These are phyloP conservation scores for Choristoneura fumiferana DNA, from an alignment of 1,140 invertebrate species.

Conservation along the genomic window DNA sequence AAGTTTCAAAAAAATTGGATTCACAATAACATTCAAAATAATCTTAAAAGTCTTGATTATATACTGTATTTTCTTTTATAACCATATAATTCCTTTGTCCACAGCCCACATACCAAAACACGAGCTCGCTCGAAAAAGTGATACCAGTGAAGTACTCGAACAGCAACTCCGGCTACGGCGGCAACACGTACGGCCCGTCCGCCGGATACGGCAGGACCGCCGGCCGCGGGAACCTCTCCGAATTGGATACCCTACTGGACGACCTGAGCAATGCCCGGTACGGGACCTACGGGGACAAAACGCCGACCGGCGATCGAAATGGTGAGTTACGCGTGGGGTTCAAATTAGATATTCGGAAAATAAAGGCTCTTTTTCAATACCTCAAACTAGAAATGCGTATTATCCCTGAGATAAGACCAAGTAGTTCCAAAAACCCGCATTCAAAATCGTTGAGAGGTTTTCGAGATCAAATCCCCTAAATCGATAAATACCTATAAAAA, in stretches of 20 bases:
- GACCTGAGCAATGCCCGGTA: slow-evolving; percentile 94
- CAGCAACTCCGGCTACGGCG: slow-evolving; percentile 39
- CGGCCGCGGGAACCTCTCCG: slow-evolving; percentile 86
- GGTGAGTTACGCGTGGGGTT: slow-evolving; percentile 46
- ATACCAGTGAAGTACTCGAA: slow-evolving; percentile 57
- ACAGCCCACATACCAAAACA: slow-evolving; percentile 75
- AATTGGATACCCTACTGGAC: slow-evolving; percentile 93
- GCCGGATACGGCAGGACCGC: slow-evolving; percentile 58
- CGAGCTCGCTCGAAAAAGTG: slow-evolving; percentile 55
- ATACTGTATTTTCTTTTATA: too few relatives aligned
- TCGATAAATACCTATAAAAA: too few relatives aligned
- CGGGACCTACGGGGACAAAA: slow-evolving; percentile 73
- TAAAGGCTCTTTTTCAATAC: too few relatives aligned
- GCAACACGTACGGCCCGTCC: slow-evolving; percentile 32
- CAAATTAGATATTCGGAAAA: too few relatives aligned
- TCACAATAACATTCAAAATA: too few relatives aligned
- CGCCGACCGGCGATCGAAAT: slow-evolving; percentile 46
- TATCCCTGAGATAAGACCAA: too few relatives aligned
- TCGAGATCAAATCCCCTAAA: too few relatives aligned
- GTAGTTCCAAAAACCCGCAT: too few relatives aligned
- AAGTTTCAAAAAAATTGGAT: too few relatives aligned
- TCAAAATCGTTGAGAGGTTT: too few relatives aligned
- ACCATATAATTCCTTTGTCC: slow-evolving; percentile 38
- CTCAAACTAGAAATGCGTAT: too few relatives aligned
- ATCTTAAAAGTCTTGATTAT: too few relatives aligned